These are phyloP conservation scores for Glareola pratincola DNA, from an alignment of 2,113 vertebrate genomes.

Conservation along the genomic window DNA sequence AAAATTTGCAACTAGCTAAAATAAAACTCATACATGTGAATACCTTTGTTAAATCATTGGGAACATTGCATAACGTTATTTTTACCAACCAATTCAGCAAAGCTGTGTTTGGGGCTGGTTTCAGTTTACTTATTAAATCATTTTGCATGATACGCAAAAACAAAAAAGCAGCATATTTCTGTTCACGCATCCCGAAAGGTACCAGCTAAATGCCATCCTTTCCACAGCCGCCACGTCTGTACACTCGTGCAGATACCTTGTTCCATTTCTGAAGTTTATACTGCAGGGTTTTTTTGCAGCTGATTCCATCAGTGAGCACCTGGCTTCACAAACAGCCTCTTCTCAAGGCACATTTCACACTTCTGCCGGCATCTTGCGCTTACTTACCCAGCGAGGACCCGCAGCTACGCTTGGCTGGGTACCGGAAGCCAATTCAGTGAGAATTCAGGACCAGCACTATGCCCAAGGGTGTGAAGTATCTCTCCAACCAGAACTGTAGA, in stretches of 20 bases:
- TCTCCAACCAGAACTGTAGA: not conserved
- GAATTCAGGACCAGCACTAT: not conserved
- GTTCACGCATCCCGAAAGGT: not conserved
- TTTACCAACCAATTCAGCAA: not conserved
- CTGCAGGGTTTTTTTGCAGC: not conserved
- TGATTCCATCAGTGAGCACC: not conserved
- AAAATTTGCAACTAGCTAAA: not conserved
- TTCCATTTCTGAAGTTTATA: not conserved
- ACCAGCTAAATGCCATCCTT: not conserved
- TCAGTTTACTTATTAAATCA: not conserved
- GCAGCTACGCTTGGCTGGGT: not conserved
- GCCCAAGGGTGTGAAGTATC: not conserved
- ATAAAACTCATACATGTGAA: not conserved
- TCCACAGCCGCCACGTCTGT: not conserved
- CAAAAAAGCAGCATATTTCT: not conserved
- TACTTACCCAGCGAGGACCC: not conserved
- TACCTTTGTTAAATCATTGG: not conserved
- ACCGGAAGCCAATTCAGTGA: not conserved
- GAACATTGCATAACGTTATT: not conserved
- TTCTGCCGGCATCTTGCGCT: not conserved
- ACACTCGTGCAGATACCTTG: not conserved
- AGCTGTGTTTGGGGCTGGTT: not conserved
- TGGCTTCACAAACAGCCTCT: not conserved
- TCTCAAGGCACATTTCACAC: not conserved
- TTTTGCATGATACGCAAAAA: not conserved